Evolutionary conservation across 2,888 invertebrate species (phyloP), one percentile per base, ranked within the genome.

Genomic region (Microchrysa polita): DNA sequence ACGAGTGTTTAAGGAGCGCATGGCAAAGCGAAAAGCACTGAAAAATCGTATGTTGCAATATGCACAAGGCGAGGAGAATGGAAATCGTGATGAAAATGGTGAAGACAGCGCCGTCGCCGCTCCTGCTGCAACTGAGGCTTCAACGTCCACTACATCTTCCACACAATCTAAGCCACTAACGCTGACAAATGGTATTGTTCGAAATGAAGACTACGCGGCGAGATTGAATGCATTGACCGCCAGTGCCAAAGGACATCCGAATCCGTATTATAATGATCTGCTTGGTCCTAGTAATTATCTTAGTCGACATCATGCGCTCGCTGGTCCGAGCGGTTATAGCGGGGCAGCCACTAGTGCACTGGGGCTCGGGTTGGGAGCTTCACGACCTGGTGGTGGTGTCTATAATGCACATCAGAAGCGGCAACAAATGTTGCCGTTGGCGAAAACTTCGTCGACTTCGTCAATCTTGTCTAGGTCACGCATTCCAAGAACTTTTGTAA

Each of bases 31-130:
- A 48, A 94, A 94, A 80, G 94, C 95, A 81, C 93, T 93, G 75
- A 92, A 93, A 82, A 90, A 91, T 79, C 86, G 95, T 74, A 93
- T 94, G 76, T 88, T 91, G 87, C 94, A 94, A 82, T 94, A 94
- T 82, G 91, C 93, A 40, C 92, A 92, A 60, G 86, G 93, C 77
- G 93, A 93, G 79, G 92, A 92, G 80, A 89, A 89, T 74, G 91
- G 91, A 83, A 89, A 87, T 20, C 86, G 88, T 23, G 84, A 77
- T 22, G 91, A 91, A 83, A 89, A 87, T 20, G 86, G 88, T 23
- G 84, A 77, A 14, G 23, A n/a, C 14, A 14, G 16, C 16, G 27
- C 7, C 7, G 2, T 7, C 7, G 27, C 7, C 2, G 18, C 55
- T 4, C 5, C 55, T 1, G 2, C 12, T 1, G 22, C 59, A 10